These are phyloP conservation scores for Lacanobia wlatinum DNA, from an alignment of 2,888 invertebrate genomes.

Conservation along the genomic window DNA sequence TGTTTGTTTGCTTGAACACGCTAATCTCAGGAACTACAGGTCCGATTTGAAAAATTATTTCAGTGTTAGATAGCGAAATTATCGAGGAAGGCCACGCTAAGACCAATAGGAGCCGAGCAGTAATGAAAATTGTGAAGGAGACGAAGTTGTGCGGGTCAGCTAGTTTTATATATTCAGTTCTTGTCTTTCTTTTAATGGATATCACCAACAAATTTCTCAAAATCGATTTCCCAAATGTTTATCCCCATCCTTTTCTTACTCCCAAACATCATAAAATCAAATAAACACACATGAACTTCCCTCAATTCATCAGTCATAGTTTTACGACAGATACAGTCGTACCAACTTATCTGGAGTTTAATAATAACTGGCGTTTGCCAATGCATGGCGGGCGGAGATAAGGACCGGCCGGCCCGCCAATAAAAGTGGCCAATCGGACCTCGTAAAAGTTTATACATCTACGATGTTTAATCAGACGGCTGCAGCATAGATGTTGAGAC, in stretches of 20 bases:
- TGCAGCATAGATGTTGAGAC: slow-evolving; percentile 48
- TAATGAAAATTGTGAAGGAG: too few relatives aligned
- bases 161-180: too few relatives aligned
- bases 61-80: too few relatives aligned
- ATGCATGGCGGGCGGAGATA: slow-evolving; percentile 58
- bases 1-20: too few relatives aligned
- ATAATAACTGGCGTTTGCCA: slow-evolving; percentile 54
- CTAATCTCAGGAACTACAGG: too few relatives aligned
- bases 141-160: too few relatives aligned
- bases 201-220: background rate
- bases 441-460: slow-evolving; percentile 64
- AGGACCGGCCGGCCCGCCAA: slow-evolving; percentile 54
- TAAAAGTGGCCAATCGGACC: slow-evolving; percentile 59
- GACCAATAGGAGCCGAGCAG: too few relatives aligned
- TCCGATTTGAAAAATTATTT: too few relatives aligned
- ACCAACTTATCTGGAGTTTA: slow-evolving; percentile 48
- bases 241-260: background rate
- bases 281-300: slow-evolving; percentile 16
- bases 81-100: too few relatives aligned
- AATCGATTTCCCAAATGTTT: background rate
- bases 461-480: slow-evolving; percentile 58
- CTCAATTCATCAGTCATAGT: slow-evolving; percentile 56
- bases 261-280: slow-evolving; percentile 6
- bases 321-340: slow-evolving; percentile 53
- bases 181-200: too few relatives aligned